These are phyloP conservation scores for Poeciliopsis turrubarensis DNA, from an alignment of 2,113 vertebrate genomes.

Conservation along the genomic window DNA sequence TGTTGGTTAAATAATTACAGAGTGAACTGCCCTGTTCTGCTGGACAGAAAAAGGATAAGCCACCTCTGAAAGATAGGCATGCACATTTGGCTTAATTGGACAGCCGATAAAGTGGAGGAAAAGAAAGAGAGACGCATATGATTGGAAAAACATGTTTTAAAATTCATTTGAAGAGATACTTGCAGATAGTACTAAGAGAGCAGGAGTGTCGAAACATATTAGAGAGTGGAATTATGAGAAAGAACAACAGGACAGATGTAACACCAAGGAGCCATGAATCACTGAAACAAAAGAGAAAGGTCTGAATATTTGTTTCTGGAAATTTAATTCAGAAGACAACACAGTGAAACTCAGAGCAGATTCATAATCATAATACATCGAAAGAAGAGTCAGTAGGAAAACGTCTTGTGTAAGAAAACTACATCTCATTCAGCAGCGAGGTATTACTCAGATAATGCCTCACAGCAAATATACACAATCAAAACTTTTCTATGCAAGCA, in stretches of 20 bases:
- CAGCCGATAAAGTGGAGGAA: slow-evolving; percentile 5
- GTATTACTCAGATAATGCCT: too few species aligned
- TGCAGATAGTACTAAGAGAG: too few species aligned
- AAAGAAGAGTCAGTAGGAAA: too few species aligned
- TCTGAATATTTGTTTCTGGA: slow-evolving; percentile 33
- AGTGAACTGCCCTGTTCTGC: slow-evolving; percentile 33
- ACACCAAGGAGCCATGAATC: slow-evolving; percentile 9
- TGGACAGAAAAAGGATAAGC: slow-evolving; percentile 22
- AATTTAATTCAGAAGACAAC: slow-evolving; percentile 45
- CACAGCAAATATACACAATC: too few species aligned
- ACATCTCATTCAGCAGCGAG: too few species aligned
- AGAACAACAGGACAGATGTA: too few species aligned
- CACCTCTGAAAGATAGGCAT: slow-evolving; percentile 31
- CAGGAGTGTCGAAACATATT: too few species aligned
- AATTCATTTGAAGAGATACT: neutral
- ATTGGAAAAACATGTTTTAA: neutral
- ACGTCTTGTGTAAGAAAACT: too few species aligned
- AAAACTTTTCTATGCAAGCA: too few species aligned
- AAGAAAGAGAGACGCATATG: too few species aligned
- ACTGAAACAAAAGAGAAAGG: slow-evolving; percentile 26
- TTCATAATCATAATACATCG: too few species aligned
- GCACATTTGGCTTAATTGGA: slow-evolving; percentile 28
- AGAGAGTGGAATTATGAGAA: too few species aligned
- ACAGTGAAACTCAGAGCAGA: slow-evolving; percentile 3
- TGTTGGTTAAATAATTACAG: slow-evolving; percentile 53